Percentiles rank a stretch among this genome's conserved stretches.
Evolutionary conservation across 2,113 vertebrate species (phyloP).

Genomic region (Plecturocebus donacophilus): DNA sequence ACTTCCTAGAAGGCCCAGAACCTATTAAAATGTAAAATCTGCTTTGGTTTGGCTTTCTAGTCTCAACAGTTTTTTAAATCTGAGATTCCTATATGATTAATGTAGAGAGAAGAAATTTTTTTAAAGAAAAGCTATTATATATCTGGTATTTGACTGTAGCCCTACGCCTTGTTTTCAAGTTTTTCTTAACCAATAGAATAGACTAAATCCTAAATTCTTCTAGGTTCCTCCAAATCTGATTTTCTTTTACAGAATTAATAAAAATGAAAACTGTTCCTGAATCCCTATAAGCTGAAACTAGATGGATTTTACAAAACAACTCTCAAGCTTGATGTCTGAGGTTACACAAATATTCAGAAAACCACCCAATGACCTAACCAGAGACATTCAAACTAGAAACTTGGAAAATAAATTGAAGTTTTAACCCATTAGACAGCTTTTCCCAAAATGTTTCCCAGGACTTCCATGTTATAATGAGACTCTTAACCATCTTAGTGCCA

Average conservation of each 20-base stretch:
- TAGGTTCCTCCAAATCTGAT: not conserved
- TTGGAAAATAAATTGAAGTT: not conserved
- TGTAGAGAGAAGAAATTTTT: not conserved
- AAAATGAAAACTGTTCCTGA: not conserved
- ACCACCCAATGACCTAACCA: not conserved
- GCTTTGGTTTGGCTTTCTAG: not conserved
- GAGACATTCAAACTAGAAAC: not conserved
- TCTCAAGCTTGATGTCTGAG: not conserved
- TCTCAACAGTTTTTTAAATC: not conserved
- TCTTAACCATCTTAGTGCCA: not conserved
- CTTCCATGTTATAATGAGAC: not conserved
- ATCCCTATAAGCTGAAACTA: not conserved
- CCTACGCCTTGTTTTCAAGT: not conserved
- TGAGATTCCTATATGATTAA: not conserved
- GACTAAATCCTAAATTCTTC: not conserved
- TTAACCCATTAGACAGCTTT: not conserved
- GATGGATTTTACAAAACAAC: not conserved
- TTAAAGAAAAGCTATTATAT: not conserved
- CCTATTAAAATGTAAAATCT: not conserved
- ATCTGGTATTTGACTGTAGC: not conserved
- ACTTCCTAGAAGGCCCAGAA: not conserved
- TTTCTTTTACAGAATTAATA: not conserved
- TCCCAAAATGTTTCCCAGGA: not conserved
- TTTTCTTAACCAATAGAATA: not conserved
- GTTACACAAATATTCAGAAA: not conserved